Conservation (phyloP, 2,888 invertebrate genomes). For the Dromius quadrimaculatus region DNA sequence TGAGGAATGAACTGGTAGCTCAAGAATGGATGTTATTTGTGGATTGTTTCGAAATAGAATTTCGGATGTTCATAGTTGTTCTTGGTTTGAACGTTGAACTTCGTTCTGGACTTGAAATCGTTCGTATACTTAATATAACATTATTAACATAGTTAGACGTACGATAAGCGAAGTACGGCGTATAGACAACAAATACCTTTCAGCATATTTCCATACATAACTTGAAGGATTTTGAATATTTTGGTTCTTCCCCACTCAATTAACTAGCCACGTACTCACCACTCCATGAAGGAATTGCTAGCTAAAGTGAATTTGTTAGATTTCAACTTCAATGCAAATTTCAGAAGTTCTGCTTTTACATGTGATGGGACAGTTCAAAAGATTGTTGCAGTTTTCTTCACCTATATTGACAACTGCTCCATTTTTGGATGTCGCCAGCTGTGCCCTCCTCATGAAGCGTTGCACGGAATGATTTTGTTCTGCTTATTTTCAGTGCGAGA, state of each 20-base stretch:
- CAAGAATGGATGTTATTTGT: conserved; percentile 38
- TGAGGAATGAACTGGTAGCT: not conserved
- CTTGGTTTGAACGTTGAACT: conserved; percentile 11
- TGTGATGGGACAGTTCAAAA: no score
- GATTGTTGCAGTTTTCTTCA: no score
- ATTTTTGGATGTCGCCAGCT: no score
- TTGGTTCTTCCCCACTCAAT: conserved; percentile 17
- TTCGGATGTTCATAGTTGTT: conserved; percentile 15
- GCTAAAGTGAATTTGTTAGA: no score
- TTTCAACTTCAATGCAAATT: no score
- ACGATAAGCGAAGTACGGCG: not conserved
- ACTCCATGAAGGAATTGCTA: conserved; percentile 3
- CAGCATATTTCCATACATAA: conserved; percentile 31
- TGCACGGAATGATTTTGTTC: no score
- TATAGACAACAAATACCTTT: conserved; percentile 26
- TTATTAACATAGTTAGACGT: conserved; percentile 43
- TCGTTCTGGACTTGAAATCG: conserved; percentile 34
- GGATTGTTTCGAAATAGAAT: conserved; percentile 41
- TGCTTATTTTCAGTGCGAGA: no score
- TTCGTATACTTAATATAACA: conserved; percentile 44
- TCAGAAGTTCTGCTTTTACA: no score
- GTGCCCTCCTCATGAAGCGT: no score
- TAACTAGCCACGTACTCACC: conserved; percentile 5
- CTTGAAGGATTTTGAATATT: conserved; percentile 18
- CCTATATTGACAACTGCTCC: no score